Percentiles rank a stretch among this genome's conserved stretches.
These are phyloP conservation scores for Mormyrus hasselquistii DNA, from an alignment of 2,797 vertebrate genomes.

Conservation along the genomic window DNA sequence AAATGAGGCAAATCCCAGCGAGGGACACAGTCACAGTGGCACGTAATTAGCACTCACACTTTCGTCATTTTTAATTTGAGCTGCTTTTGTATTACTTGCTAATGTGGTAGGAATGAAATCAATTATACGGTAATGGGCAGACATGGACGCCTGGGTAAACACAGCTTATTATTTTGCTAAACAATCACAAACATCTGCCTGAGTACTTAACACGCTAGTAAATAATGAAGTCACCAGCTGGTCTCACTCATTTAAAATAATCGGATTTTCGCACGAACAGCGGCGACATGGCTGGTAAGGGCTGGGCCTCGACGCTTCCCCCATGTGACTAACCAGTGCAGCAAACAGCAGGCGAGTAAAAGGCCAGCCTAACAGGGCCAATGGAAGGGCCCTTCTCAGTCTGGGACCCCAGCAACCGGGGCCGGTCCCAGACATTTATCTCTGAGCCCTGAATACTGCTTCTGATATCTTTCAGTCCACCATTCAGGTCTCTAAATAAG, in stretches of 20 bases:
- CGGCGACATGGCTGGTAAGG: not conserved
- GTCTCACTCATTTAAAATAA: not conserved
- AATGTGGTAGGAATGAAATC: conserved; percentile 2
- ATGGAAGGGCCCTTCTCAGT: not conserved
- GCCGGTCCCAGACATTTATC: not conserved
- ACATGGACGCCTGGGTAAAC: not conserved
- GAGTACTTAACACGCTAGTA: not conserved
- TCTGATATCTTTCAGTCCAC: not conserved
- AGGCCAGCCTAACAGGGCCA: not conserved
- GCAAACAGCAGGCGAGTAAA: not conserved
- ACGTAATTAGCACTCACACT: not conserved
- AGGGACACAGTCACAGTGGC: not conserved
- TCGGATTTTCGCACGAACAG: conserved; percentile 6
- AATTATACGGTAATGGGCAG: conserved; percentile 32
- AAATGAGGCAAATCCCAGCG: not conserved
- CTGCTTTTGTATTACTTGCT: not conserved
- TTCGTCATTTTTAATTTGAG: not conserved
- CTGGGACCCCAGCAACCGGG: not conserved
- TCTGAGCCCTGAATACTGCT: not conserved
- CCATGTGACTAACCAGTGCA: not conserved
- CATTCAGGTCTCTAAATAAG: not conserved
- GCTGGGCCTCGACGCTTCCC: not conserved
- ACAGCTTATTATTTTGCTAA: not conserved
- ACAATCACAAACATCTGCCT: not conserved
- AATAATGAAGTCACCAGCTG: conserved; percentile 7